Base-by-base conservation (phyloP, 2,113 vertebrate genomes). In the Nicator chloris region DNA sequence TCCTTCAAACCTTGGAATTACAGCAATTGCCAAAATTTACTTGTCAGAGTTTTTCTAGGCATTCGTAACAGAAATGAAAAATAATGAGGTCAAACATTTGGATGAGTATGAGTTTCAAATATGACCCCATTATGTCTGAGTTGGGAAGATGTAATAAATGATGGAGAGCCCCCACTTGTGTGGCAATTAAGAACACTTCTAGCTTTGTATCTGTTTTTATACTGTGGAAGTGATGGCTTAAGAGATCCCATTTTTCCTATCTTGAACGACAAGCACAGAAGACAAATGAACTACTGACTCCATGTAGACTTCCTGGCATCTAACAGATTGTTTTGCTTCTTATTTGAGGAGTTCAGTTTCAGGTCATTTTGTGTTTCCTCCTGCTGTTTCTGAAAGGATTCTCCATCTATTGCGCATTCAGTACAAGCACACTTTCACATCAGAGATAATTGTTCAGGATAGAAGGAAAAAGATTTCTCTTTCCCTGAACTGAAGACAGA, bases 311-410 rank as follows among this genome's bases (percentile, higher is more conserved):
- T 91, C 65, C 85, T 94, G 90, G 69, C 72, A 88, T 73, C 59
- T 91, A 90, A 76, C 57, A 94, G 70, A 81, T 83, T 90, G 70
- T 69, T 96, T 94, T 95, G 37, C 53, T 95, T 80, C 68, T 95
- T 44, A 40, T 50, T 91, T 84, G 50, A 82, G 69, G 71, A 95
- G 95, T 92, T 96, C 84, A 82, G 24, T 91, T 96, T 94, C 39
- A 61, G 94, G 94, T 95, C 61, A 94, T 17, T 79, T 91, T 94
- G 54, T 87, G 47, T 81, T 77, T 90, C 21, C 26, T 82, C 50
- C 77, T 69, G 21, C 69, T 92, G 51, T 70, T 93, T 95, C 82
- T 96, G 92, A 95, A 79, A 64, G 84, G 88, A 85, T 92, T 92
- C 64, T 90, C 60, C 35, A 42, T 90, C 79, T 79, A 56, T 47